Evolutionary conservation across 30 jellyfish, hydroid and myxozoan genomes (phyloP).

Genomic region (Hydra vulgaris): DNA sequence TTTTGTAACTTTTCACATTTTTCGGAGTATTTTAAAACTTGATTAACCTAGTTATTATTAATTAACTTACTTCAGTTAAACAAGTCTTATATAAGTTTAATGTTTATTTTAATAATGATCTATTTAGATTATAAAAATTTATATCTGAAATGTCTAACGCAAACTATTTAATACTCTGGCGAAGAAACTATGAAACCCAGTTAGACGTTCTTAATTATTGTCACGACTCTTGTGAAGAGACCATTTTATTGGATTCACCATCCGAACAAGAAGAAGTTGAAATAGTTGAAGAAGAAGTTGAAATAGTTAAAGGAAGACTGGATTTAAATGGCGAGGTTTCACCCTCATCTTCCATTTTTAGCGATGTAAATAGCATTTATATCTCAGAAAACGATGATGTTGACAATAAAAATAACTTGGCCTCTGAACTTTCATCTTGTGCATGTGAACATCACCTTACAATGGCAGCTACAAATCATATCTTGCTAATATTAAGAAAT

Average conservation of each 20-base stretch:
- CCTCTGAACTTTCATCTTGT: no score
- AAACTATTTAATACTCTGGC: not conserved
- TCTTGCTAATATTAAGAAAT: no score
- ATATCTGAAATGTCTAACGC: not conserved
- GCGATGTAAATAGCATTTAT: no score
- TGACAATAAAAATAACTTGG: no score
- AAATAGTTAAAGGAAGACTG: not conserved
- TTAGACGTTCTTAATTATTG: not conserved
- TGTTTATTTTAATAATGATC: not conserved
- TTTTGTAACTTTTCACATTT: not conserved
- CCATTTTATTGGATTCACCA: not conserved
- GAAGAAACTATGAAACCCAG: not conserved
- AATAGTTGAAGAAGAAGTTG: not conserved
- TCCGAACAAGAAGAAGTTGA: not conserved
- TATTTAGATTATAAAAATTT: not conserved
- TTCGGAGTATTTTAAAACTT: not conserved
- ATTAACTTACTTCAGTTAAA: not conserved
- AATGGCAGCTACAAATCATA: no score
- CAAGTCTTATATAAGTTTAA: not conserved
- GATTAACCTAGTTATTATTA: not conserved
- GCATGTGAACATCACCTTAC: no score
- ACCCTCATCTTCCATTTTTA: no score
- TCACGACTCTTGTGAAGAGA: not conserved
- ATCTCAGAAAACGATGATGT: no score
- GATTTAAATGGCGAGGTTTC: no score